A percentile compares a stretch with the other conserved stretches of the same genome.
phyloP scores from a whole-genome alignment of 2,888 invertebrate species.

The Rhagium mordax region DNA sequence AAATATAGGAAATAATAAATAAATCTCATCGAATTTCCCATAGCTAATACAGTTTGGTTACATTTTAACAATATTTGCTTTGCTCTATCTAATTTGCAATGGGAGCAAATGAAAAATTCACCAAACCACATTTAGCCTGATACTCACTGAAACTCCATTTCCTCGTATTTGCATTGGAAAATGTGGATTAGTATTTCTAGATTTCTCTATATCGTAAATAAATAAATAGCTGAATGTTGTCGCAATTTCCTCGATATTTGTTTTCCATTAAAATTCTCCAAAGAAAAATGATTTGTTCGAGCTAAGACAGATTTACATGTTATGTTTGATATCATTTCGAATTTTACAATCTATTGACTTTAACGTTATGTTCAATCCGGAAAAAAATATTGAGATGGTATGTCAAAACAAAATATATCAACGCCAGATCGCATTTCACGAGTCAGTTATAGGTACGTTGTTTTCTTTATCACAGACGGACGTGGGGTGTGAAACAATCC shows the following conservation, averaged over 20 bases:
- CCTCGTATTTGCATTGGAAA: neutral
- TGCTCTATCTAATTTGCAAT: neutral
- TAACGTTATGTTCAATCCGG: constrained; percentile 52
- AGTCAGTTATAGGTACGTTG: constrained; percentile 58
- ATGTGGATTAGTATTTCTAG: neutral
- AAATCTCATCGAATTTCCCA: neutral
- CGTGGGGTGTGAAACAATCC: constrained; percentile 51
- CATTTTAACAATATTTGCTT: neutral
- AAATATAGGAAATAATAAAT: too few relatives aligned
- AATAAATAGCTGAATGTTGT: constrained; percentile 20
- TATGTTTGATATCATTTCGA: constrained; percentile 50
- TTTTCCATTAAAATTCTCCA: constrained; percentile 12
- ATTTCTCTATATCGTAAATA: neutral
- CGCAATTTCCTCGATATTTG: constrained; percentile 9
- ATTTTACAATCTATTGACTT: constrained; percentile 57
- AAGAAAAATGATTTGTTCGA: constrained; percentile 24
- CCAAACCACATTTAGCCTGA: neutral
- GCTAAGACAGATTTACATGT: constrained; percentile 43
- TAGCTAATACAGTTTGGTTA: neutral
- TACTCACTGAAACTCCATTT: neutral
- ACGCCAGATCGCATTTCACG: constrained; percentile 55
- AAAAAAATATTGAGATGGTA: constrained; percentile 56
- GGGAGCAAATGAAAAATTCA: neutral
- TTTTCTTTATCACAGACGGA: constrained; percentile 58
- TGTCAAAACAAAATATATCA: constrained; percentile 61